A percentile compares a stretch with the other conserved stretches of the same genome.
Evolutionary conservation across 1,140 invertebrate genomes (phyloP).

Genomic region (Colletes latitarsis): DNA sequence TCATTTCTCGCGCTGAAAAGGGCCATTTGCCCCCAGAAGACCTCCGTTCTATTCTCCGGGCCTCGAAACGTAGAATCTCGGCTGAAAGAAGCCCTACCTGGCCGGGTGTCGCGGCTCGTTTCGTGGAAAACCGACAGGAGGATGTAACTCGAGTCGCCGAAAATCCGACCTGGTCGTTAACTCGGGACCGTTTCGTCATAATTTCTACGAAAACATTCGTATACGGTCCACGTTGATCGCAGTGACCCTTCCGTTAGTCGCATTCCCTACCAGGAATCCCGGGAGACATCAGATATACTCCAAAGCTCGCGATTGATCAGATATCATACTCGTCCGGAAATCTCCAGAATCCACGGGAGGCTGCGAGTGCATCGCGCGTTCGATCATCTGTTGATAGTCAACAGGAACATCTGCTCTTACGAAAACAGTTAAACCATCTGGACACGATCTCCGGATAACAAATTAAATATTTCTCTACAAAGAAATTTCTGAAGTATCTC

Average conservation of each 20-base stretch:
- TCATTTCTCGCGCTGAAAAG: conserved; percentile 24
- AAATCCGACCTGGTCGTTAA: conserved; percentile 36
- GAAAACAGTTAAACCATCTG: background rate
- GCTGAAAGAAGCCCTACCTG: conserved; percentile 20
- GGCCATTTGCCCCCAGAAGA: background rate
- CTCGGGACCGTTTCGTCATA: background rate
- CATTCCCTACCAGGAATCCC: background rate
- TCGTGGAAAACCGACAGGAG: conserved; percentile 6
- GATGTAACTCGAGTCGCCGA: conserved; percentile 25
- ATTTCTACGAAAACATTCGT: conserved; percentile 23
- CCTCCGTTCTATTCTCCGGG: background rate
- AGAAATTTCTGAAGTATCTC: too few relatives aligned
- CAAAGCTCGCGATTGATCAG: conserved; percentile 6
- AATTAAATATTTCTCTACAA: too few relatives aligned
- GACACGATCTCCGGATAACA: too few relatives aligned
- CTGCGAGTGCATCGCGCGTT: background rate
- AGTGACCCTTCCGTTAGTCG: background rate
- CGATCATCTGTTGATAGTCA: background rate
- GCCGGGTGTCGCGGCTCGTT: conserved; percentile 24
- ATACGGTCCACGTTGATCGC: conserved; percentile 3
- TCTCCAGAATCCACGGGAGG: background rate
- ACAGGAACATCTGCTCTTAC: background rate
- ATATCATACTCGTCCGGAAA: background rate
- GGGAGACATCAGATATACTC: background rate
- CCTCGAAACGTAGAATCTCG: background rate